Base-by-base conservation (phyloP, 2,888 invertebrate species). In the Chamaedrilus cognettii region DNA sequence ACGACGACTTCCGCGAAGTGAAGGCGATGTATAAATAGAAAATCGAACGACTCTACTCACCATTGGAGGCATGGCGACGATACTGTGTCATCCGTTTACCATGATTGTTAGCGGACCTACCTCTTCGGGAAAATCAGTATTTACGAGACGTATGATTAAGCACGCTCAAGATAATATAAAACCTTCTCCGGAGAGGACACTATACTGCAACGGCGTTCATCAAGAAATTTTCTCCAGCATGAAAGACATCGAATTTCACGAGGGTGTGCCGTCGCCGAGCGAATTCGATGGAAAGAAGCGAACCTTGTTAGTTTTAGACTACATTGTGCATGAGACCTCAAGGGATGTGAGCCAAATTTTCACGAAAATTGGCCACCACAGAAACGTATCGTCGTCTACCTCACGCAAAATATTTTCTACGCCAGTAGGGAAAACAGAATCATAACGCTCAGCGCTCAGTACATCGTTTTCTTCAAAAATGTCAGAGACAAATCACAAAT, bases 241-340 rank as follows among this genome's bases (percentile, higher is more conserved):
- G n/a, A n/a, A n/a, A 42, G 42, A 42, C 42, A 19, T 42, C 42
- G 42, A 42, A 42, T 42, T 42, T 42, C 42, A 42, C 42, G 42
- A 42, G 19, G 42, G 42, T 11, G 11, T 42, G 19, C 19, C 42
- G 11, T 11, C 11, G 11, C 19, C 19, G 42, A 42, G 11, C 11
- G 11, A 42, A 19, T 42, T 42, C 19, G 42, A 42, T 42, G 42
- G 42, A 19, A 42, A 42, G 19, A 42, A 19, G 42, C 42, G 42
- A 19, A 42, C 42, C 11, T 19, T 42, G 19, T 42, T 42, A 19
- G 19, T 42, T 42, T 19, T 42, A 11, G 42, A 15, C 42, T 11
- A 42, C 19, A 15, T 42, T 11, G 19, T 42, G 42, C 42, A 42
- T 19, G 42, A 42, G 19, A n/a, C n/a, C n/a, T n/a, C n/a, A n/a